A percentile compares a stretch with the other conserved stretches of the same genome.
phyloP scores from a whole-genome alignment of 2,113 vertebrate species.

The Herpetotheres cachinnans region DNA sequence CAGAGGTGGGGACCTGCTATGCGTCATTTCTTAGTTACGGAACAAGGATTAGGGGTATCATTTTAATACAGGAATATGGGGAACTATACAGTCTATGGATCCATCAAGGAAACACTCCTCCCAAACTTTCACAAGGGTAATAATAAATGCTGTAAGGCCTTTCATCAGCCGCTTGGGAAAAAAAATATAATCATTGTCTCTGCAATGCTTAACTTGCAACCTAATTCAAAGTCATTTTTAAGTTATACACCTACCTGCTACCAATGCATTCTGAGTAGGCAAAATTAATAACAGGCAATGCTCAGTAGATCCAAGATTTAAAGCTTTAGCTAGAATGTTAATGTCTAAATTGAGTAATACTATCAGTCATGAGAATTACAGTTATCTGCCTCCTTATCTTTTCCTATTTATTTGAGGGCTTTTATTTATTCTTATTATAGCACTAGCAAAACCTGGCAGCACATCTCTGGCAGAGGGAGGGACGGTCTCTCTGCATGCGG shows the following conservation, averaged over 20 bases:
- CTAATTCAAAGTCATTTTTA: constrained; percentile 30
- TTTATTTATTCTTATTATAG: constrained; percentile 38
- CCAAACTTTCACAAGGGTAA: not conserved
- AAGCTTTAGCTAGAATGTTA: constrained; percentile 11
- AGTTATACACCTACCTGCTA: constrained; percentile 44
- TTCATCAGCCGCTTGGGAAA: not conserved
- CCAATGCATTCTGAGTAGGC: constrained; percentile 13
- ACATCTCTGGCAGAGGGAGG: not conserved
- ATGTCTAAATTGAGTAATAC: constrained; percentile 28
- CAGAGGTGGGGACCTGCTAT: not conserved
- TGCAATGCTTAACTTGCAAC: not conserved
- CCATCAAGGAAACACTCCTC: constrained; percentile 35
- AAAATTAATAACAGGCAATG: constrained; percentile 42
- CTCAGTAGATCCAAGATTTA: constrained; percentile 29
- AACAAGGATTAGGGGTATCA: constrained; percentile 9
- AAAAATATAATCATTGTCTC: not conserved
- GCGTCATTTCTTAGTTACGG: not conserved
- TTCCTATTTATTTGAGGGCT: constrained; percentile 18
- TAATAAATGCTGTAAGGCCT: constrained; percentile 22
- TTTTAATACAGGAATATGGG: not conserved
- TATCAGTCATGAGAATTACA: constrained; percentile 28
- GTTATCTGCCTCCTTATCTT: constrained; percentile 32
- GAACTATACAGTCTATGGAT: not conserved
- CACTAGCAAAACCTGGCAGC: not conserved
- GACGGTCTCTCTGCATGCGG: not conserved